Evolutionary conservation across 2,113 vertebrate genomes (phyloP), one percentile per base, ranked within the genome.

Genomic region (Ramphastos sulfuratus): DNA sequence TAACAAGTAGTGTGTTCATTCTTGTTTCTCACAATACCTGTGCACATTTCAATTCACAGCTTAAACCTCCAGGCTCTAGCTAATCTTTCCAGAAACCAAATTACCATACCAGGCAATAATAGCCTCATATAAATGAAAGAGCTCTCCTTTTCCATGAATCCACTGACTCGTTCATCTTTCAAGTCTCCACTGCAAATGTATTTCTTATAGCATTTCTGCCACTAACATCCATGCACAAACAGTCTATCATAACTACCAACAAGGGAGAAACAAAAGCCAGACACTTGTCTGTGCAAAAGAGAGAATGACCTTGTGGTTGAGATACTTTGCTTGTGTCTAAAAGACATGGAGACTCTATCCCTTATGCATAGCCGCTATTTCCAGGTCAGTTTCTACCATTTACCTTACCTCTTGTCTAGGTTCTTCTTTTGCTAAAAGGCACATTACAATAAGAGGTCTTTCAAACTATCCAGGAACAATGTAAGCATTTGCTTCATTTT

Each of bases 41-140:
- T 17, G 46, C 1, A 1, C 13, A 33, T 85, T 93, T 94, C 87
- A 35, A 74, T 82, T 83, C 82, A 61, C 27, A 91, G n/a, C 54
- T 94, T 83, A 72, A 88, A 65, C 2, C 15, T 92, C n/a, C 33
- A 0, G 0, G 39, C 27, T 92, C 30, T 70, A 78, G 16, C 18
- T 78, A 85, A 83, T 74, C 37, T 48, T 81, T 88, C 74, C 69
- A 86, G 92, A 86, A 89, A 75, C 64, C 86, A 90, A 93, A 74
- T 42, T 63, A 69, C 33, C 18, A 35, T 58, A 71, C 9, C 0
- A 10, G 63, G 50, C 54, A 93, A 61, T 74, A 92, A 89, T 4
- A 58, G 27, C 28, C 39, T 71, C n/a, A 56, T 25, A 72, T 46
- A 87, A 92, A 88, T 69, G 58, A 33, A 81, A 92, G 66, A 85